These are phyloP conservation scores for Cotesia vestalis DNA, from an alignment of 1,140 invertebrate species.

Conservation along the genomic window DNA sequence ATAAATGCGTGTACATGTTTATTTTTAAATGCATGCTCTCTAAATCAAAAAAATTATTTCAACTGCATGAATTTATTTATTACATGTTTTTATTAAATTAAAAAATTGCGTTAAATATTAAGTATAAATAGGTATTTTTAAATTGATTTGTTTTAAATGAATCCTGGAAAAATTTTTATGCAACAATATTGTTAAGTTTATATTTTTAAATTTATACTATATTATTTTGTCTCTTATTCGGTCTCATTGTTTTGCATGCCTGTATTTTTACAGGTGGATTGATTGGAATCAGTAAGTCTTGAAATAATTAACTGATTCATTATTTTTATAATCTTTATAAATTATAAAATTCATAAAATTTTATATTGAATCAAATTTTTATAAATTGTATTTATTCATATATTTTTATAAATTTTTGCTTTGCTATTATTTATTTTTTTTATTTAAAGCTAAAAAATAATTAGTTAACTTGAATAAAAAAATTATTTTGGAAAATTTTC, in stretches of 20 bases:
- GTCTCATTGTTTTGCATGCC: conserved; percentile 43
- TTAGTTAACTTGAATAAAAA: background rate
- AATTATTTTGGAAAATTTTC: background rate
- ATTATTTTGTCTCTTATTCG: conserved; percentile 42
- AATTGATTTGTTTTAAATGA: no score
- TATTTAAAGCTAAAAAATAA: no score
- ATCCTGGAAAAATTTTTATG: no score
- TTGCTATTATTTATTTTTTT: no score
- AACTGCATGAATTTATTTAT: background rate
- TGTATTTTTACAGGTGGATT: conserved; percentile 49
- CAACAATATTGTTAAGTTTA: background rate
- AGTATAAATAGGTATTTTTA: background rate
- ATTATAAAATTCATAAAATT: no score
- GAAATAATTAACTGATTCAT: no score
- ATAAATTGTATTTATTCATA: no score
- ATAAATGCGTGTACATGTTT: conserved; percentile 35
- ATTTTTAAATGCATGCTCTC: background rate
- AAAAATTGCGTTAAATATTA: background rate
- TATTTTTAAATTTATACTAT: conserved; percentile 29
- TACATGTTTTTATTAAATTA: background rate
- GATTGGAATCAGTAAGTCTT: conserved; percentile 54
- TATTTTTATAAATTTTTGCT: conserved; percentile 15
- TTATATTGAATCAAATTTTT: no score
- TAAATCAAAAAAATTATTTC: background rate
- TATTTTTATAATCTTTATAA: conserved; percentile 31